Conservation (phyloP, 1,140 invertebrate species). For the Aethina tumida region DNA sequence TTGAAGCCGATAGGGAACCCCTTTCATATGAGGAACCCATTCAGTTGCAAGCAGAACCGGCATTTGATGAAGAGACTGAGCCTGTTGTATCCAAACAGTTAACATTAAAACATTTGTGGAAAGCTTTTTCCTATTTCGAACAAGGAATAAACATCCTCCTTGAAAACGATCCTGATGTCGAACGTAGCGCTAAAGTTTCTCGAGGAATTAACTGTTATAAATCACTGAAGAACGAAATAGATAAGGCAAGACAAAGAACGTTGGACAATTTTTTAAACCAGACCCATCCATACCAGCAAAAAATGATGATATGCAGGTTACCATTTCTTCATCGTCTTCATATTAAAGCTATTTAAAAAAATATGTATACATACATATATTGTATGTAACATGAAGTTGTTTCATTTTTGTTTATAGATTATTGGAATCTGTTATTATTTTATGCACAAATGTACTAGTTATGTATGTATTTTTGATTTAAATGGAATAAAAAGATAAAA, state of each 20-base stretch:
- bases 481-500: conserved; percentile 15
- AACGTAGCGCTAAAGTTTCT: too few relatives aligned
- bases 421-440: conserved; percentile 12
- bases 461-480: conserved; percentile 5
- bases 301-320: conserved; percentile 13
- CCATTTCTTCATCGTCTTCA: conserved; percentile 16
- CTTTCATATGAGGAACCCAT: conserved; percentile 21
- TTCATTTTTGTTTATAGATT: too few relatives aligned
- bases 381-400: too few relatives aligned
- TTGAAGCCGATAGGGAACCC: conserved; percentile 21
- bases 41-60: conserved; percentile 19
- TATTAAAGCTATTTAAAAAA: too few relatives aligned
- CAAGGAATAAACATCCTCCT: too few relatives aligned
- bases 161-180: too few relatives aligned
- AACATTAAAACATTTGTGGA: conserved; percentile 15
- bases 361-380: too few relatives aligned
- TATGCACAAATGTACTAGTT: conserved; percentile 4
- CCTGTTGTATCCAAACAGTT: conserved; percentile 17
- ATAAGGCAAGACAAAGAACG: conserved; percentile 16
- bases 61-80: too few relatives aligned
- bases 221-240: conserved; percentile 18
- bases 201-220: conserved; percentile 17
- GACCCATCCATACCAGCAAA: conserved; percentile 14
- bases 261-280: conserved; percentile 17
- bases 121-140: too few relatives aligned